Percentiles rank a stretch among this genome's conserved stretches.
Evolutionary conservation across 2,888 invertebrate species (phyloP).

Genomic region (Drosophila setosimentum): DNA sequence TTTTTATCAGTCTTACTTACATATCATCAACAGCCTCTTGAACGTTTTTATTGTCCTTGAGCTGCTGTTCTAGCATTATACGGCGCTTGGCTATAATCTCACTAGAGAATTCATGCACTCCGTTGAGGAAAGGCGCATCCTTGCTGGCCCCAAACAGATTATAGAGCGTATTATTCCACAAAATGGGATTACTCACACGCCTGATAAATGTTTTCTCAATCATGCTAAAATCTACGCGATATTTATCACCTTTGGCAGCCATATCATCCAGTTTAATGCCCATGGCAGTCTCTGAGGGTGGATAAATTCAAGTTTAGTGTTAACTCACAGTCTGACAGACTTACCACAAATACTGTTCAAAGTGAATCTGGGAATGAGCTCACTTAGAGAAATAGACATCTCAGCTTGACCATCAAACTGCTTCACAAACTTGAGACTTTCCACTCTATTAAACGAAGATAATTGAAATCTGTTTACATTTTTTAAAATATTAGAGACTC

Average conservation of each 20-base stretch:
- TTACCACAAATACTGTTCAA: conserved; percentile 79
- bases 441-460: conserved; percentile 55
- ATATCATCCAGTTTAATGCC: conserved; percentile 78
- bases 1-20: conserved; percentile 24
- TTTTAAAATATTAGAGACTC: background rate
- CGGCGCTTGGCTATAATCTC: conserved; percentile 79
- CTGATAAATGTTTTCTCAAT: conserved; percentile 71
- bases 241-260: conserved; percentile 71
- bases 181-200: conserved; percentile 71
- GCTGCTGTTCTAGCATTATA: conserved; percentile 47
- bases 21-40: conserved; percentile 47
- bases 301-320: background rate
- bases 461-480: accelerated
- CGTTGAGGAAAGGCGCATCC: conserved; percentile 53
- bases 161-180: conserved; percentile 56
- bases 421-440: conserved; percentile 75
- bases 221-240: conserved; percentile 68
- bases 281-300: conserved; percentile 75
- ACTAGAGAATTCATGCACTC: conserved; percentile 77
- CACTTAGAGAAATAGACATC: conserved; percentile 57
- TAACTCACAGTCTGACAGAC: background rate
- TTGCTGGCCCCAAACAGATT: conserved; percentile 53
- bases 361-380: conserved; percentile 78
- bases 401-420: conserved; percentile 51
- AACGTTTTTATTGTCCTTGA: conserved; percentile 3